A percentile compares a stretch with the other conserved stretches of the same genome.
Evolutionary conservation across 2,113 vertebrate species (phyloP).

Genomic region (Potamarius usumacintae): DNA sequence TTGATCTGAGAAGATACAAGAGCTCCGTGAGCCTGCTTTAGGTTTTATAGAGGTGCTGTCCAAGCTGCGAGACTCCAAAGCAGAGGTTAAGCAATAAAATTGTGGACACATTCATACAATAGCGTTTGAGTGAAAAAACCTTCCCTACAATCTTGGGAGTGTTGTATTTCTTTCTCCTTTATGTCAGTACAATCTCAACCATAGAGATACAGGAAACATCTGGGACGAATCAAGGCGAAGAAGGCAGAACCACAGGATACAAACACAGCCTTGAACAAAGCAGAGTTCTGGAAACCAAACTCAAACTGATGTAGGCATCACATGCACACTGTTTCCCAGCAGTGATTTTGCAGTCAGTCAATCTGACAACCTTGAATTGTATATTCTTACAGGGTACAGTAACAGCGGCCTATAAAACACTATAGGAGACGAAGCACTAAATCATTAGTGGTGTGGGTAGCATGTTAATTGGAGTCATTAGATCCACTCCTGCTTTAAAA

Average conservation of each 20-base stretch:
- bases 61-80: conserved; percentile 23
- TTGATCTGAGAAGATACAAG: background rate
- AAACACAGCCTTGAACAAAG: conserved; percentile 61
- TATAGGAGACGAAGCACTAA: background rate
- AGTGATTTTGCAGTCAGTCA: background rate
- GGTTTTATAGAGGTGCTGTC: conserved; percentile 28
- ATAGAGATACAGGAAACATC: conserved; percentile 78
- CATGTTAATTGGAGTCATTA: background rate
- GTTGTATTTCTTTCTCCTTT: conserved; percentile 61
- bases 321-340: conserved; percentile 21
- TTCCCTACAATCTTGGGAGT: conserved; percentile 61
- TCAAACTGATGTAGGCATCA: conserved; percentile 39
- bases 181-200: conserved; percentile 53
- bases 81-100: conserved; percentile 57
- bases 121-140: conserved; percentile 56
- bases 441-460: background rate
- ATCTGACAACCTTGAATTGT: background rate
- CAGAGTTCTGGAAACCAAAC: conserved; percentile 53
- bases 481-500: background rate
- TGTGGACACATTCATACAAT: conserved; percentile 60
- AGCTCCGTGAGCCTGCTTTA: background rate
- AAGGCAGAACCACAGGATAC: conserved; percentile 72
- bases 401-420: background rate
- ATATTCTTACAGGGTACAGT: background rate
- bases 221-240: conserved; percentile 71